These are phyloP conservation scores for Knipowitschia caucasica DNA, from an alignment of 2,797 vertebrate species.

Conservation along the genomic window DNA sequence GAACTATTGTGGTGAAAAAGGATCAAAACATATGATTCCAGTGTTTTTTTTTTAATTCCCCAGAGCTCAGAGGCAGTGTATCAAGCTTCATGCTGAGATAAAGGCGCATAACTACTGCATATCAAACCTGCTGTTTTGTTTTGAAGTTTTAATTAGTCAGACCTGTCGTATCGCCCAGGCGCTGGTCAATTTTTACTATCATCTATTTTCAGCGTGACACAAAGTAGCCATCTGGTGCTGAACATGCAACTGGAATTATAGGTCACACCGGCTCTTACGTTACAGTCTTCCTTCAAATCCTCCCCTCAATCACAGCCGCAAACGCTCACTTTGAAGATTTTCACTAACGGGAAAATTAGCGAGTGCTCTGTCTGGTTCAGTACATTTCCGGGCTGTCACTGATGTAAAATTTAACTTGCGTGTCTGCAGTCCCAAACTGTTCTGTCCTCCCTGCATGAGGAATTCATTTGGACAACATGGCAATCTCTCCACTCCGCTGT, in stretches of 20 bases:
- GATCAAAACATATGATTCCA: slow-evolving; percentile 47
- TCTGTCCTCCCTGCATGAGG: slow-evolving; percentile 21
- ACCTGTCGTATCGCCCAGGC: slow-evolving; percentile 49
- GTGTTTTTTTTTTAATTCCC: slow-evolving; percentile 65
- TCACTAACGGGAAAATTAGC: slow-evolving; percentile 25
- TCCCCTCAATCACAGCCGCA: slow-evolving; percentile 15
- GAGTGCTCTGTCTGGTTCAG: slow-evolving; percentile 24
- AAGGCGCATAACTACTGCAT: slow-evolving; percentile 70
- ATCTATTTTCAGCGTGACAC: slow-evolving; percentile 52
- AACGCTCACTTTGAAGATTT: slow-evolving; percentile 34
- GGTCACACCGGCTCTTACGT: slow-evolving; percentile 19
- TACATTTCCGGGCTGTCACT: slow-evolving; percentile 27
- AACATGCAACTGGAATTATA: slow-evolving; percentile 24
- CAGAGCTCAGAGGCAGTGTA: slow-evolving; percentile 56
- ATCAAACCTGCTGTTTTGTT: slow-evolving; percentile 70
- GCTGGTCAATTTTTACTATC: slow-evolving; percentile 56
- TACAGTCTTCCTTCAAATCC: slow-evolving; percentile 19
- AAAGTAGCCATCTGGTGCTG: slow-evolving; percentile 49
- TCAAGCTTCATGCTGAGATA: slow-evolving; percentile 68
- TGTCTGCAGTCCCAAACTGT: slow-evolving; percentile 29
- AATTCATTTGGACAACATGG: slow-evolving; percentile 31
- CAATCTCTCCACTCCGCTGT: slow-evolving; percentile 5
- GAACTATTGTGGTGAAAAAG: slow-evolving; percentile 54
- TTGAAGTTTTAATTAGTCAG: slow-evolving; percentile 64
- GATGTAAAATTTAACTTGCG: slow-evolving; percentile 32